Conservation (phyloP, 2,113 vertebrate species). For the Anoura caudifer region DNA sequence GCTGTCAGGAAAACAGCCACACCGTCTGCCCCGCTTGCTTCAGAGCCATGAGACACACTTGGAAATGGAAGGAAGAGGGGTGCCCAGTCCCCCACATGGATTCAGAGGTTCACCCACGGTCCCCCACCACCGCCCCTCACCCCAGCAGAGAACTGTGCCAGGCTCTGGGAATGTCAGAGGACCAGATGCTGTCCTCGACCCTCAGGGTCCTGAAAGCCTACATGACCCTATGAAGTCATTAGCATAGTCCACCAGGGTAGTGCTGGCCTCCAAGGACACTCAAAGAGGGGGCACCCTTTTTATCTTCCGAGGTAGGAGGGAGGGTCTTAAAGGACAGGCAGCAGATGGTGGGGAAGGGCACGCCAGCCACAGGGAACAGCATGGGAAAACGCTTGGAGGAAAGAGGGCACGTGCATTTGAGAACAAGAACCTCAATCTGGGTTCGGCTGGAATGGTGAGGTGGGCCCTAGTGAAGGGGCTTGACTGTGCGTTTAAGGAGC, state of each 20-base stretch:
- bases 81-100: background rate
- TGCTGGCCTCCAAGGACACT: background rate
- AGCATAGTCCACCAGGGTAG: background rate
- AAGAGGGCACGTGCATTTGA: background rate
- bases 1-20: background rate
- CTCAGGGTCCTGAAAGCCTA: background rate
- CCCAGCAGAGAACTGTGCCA: background rate
- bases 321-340: background rate
- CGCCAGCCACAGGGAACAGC: background rate
- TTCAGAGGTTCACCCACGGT: background rate
- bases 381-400: background rate
- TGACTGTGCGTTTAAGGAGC: background rate
- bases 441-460: background rate
- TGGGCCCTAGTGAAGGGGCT: too few relatives aligned
- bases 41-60: background rate
- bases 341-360: background rate
- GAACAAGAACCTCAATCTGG: background rate
- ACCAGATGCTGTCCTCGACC: background rate
- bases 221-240: background rate
- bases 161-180: background rate
- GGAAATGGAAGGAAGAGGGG: background rate
- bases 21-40: background rate
- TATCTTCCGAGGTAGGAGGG: background rate
- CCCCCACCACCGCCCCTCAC: background rate
- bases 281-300: background rate